Percentiles rank a stretch among this genome's conserved stretches.
phyloP scores from a whole-genome alignment of 1,140 invertebrate species.

The Anastatus disparis region DNA sequence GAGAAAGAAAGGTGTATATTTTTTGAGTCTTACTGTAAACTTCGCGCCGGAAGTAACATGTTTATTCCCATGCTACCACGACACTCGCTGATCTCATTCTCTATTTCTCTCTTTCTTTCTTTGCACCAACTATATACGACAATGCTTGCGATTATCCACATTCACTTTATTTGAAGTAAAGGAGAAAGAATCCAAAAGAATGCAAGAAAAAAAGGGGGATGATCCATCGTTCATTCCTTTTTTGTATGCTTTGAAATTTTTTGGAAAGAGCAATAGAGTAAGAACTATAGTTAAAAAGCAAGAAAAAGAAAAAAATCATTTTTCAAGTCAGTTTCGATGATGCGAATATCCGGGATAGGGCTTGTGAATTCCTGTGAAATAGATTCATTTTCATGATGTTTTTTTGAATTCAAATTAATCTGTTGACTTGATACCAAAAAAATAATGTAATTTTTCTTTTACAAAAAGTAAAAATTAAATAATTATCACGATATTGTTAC shows the following conservation, averaged over 20 bases:
- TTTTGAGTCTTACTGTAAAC: too few relatives aligned
- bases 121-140: too few relatives aligned
- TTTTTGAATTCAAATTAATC: neutral
- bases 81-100: constrained; percentile 20
- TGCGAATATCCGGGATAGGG: constrained; percentile 14
- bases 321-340: constrained; percentile 16
- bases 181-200: neutral
- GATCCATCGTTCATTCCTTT: too few relatives aligned
- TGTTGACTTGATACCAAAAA: neutral
- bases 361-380: too few relatives aligned
- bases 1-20: too few relatives aligned
- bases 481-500: too few relatives aligned
- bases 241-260: too few relatives aligned
- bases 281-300: neutral
- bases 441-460: neutral
- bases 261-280: neutral
- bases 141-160: too few relatives aligned
- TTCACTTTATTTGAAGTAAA: too few relatives aligned
- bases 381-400: neutral
- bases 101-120: too few relatives aligned
- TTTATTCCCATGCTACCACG: constrained; percentile 51
- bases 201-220: neutral
- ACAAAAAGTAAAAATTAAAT: neutral
- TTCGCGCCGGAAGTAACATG: constrained; percentile 56
- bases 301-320: constrained; percentile 21